Evolutionary conservation across 2,888 invertebrate genomes (phyloP), one percentile per base, ranked within the genome.

Genomic region (Drosophila eohydei): DNA sequence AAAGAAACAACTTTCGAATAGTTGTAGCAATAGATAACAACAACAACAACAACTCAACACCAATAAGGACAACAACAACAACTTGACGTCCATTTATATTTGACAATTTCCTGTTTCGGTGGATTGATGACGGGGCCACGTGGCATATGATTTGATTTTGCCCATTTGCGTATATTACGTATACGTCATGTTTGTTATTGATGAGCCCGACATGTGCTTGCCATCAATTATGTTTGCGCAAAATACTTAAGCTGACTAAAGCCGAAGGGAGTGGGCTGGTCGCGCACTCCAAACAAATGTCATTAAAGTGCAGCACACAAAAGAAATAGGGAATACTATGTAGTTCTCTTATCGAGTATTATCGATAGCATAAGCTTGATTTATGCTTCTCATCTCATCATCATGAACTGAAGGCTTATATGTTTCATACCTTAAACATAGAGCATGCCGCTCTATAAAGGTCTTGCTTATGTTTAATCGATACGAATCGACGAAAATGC

Each of bases 21-120:
- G 86, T 87, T 84, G 71, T 73, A 64, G 72, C 64, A 71, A 80
- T 78, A 88, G 79, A 82, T 67, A 71, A 67, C 58, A 77, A 64
- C 62, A 72, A n/a, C 50, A 52, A n/a, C 21, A 52, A 12, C 12
- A 12, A 16, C 63, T 67, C 40, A 21, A 21, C 21, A 21, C 21
- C 21, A 21, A 21, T 21, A 21, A 21, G 21, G 21, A 21, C 16
- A 50, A 34, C n/a, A 50, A 30, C 8, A 7, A 48, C 62, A 70
- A 74, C 73, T 85, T 74, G 85, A 80, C 66, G 81, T 71, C 80
- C 78, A 83, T 88, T 86, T 83, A 88, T 83, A 83, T 83, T 86
- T 88, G 88, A 86, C 85, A 86, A 83, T 86, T 88, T 85, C 72
- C 72, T 74, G 73, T 70, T 59, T 59, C 36, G 66, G 71, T 71